phyloP scores from a whole-genome alignment of 2,797 vertebrate genomes.

The Sebastes diaconus region DNA sequence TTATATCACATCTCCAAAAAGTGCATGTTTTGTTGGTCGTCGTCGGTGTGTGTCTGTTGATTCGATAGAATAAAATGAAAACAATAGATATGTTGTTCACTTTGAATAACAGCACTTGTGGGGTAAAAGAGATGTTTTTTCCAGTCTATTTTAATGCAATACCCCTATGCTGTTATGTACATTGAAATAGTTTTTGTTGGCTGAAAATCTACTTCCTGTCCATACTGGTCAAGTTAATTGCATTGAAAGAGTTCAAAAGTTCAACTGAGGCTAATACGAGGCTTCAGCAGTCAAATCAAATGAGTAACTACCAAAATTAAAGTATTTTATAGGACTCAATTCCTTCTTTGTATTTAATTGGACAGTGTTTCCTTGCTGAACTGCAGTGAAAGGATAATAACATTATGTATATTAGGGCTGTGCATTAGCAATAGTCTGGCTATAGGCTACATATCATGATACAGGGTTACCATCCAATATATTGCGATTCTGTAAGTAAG shows the following conservation, averaged over 20 bases:
- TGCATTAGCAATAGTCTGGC: too few relatives aligned
- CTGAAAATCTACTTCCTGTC: not conserved
- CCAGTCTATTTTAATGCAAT: not conserved
- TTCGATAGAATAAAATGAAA: not conserved
- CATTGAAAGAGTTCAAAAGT: not conserved
- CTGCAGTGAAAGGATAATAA: not conserved
- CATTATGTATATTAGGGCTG: not conserved
- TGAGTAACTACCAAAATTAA: not conserved
- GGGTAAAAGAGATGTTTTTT: not conserved
- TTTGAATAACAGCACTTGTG: not conserved
- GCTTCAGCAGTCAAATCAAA: not conserved
- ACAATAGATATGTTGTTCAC: not conserved
- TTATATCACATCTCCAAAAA: not conserved
- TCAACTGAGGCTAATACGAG: not conserved
- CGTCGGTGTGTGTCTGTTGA: not conserved
- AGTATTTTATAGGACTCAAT: not conserved
- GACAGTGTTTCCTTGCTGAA: not conserved
- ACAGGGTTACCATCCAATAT: too few relatives aligned
- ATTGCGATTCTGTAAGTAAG: too few relatives aligned
- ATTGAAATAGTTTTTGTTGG: not conserved
- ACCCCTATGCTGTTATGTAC: not conserved
- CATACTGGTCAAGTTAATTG: not conserved
- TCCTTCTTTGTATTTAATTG: not conserved
- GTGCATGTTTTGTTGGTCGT: constrained; percentile 8
- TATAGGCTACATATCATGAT: too few relatives aligned